Evolutionary conservation across 2,113 vertebrate species (phyloP), one percentile per base, ranked within the genome.

Genomic region (Lucifuga dentata): DNA sequence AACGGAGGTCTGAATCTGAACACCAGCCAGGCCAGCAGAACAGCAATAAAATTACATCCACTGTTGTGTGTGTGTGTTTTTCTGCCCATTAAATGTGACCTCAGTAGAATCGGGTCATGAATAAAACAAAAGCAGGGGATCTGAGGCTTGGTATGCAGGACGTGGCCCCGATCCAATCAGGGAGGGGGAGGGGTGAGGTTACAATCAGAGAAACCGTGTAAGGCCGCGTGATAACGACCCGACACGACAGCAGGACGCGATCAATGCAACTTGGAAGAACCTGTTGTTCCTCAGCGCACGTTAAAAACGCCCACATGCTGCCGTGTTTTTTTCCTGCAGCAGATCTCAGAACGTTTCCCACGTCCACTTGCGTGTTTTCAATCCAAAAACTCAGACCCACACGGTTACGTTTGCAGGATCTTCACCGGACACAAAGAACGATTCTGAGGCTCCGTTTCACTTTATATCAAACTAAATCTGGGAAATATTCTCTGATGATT

Each of bases 41-140:
- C 17, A 15, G 73, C 68, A 69, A 74, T 87, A 81, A 86, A 87
- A 64, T 49, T 74, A 19, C 51, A 68, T 55, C 60, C 65, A 77
- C 70, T 58, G 45, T 73, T 78, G 68, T 63, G 67, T n/a, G 26
- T 29, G 26, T 29, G 26, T 29, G 3, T 29, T 50, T 57, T 75
- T 73, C 70, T 67, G 43, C 80, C 85, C 76, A 84, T 90, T 84
- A 89, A 89, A 88, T 68, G 35, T 78, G 79, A 86, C 78, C 86
- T 87, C 68, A 33, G 78, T 68, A 51, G 59, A 80, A 80, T 44
- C 53, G 21, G 58, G 35, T 72, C 61, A 83, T 80, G 62, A 84
- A 83, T 84, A 74, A 87, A 88, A 89, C 73, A 77, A 82, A 78
- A 75, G 77, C 61, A 20, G 65, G 49, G 53, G 73, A 73, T 43